Percentiles rank a stretch among this genome's conserved stretches.
These are phyloP conservation scores for Melolontha melolontha DNA, from an alignment of 2,888 invertebrate genomes.

Conservation along the genomic window DNA sequence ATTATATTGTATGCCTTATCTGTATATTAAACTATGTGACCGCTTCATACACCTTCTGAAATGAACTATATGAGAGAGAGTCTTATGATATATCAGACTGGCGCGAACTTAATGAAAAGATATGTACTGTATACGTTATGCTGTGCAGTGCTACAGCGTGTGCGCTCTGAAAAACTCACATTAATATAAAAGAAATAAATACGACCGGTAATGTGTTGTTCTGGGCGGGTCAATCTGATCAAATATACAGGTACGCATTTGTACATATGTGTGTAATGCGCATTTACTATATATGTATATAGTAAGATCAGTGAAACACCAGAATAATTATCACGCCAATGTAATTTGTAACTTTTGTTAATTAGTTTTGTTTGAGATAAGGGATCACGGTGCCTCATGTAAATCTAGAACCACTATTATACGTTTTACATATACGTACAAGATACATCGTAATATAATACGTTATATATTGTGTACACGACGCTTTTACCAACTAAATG, in stretches of 20 bases:
- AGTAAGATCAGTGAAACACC: conserved; percentile 30
- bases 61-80: conserved; percentile 49
- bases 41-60: conserved; percentile 55
- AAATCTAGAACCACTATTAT: conserved; percentile 43
- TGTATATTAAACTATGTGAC: conserved; percentile 31
- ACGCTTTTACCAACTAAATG: too few relatives aligned
- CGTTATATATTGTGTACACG: too few relatives aligned
- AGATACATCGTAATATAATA: not conserved
- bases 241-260: conserved; percentile 52
- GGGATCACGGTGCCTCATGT: conserved; percentile 42
- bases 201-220: conserved; percentile 60
- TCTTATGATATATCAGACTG: conserved; percentile 63
- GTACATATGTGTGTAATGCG: not conserved
- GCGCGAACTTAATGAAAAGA: conserved; percentile 64
- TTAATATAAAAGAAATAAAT: conserved; percentile 59
- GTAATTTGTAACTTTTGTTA: conserved; percentile 62
- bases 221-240: conserved; percentile 63
- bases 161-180: conserved; percentile 56
- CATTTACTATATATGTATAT: too few relatives aligned
- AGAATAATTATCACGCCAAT: conserved; percentile 63
- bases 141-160: conserved; percentile 50
- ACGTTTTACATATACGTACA: not conserved
- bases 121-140: conserved; percentile 64
- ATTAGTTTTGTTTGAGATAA: conserved; percentile 55
- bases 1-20: too few relatives aligned